Percentiles rank a stretch among this genome's conserved stretches.
phyloP scores from a whole-genome alignment of 1,140 invertebrate genomes.

The Nephotettix cincticeps region DNA sequence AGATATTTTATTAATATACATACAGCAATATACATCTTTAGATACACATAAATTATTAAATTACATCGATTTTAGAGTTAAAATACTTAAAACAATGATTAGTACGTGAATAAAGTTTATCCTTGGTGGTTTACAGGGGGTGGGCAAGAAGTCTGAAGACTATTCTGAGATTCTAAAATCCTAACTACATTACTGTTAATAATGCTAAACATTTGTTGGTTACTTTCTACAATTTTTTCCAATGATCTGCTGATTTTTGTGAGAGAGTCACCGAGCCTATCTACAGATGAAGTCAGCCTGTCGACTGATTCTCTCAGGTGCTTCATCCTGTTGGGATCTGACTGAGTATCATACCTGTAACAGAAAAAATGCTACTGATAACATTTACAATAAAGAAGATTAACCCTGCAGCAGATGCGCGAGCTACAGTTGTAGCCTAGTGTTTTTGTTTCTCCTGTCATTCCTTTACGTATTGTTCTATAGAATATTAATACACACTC shows the following conservation, averaged over 20 bases:
- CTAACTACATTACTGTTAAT: constrained; percentile 1
- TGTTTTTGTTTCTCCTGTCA: no score
- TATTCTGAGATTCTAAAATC: not conserved
- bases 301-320: not conserved
- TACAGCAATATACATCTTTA: no score
- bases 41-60: no score
- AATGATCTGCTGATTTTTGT: not conserved
- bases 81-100: no score
- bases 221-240: not conserved
- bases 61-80: no score
- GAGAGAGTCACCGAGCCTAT: not conserved
- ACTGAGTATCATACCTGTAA: constrained; percentile 7
- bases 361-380: not conserved
- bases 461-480: no score
- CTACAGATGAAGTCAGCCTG: not conserved
- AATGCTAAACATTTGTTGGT: not conserved
- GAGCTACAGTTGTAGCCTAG: no score
- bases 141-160: not conserved
- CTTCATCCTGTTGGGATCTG: not conserved
- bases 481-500: no score
- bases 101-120: no score
- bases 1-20: no score
- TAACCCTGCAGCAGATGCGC: no score
- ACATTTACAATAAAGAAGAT: not conserved
- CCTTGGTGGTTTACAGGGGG: not conserved